Evolutionary conservation across 2,888 invertebrate genomes (phyloP).

Genomic region (Ypsolopha sequella): DNA sequence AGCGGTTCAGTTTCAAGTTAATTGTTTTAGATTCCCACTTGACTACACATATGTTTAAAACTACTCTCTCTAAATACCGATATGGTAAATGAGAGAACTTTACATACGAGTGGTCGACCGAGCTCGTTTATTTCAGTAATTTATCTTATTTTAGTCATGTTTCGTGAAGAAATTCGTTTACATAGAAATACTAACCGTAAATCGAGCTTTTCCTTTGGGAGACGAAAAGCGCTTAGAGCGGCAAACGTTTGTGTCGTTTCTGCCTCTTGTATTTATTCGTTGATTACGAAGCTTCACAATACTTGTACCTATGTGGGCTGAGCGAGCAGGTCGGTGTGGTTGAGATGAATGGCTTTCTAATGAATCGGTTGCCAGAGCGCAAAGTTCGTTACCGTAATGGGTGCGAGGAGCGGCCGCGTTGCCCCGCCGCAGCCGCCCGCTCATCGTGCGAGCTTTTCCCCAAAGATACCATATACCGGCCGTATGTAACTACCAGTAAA

Average conservation of each 20-base stretch:
- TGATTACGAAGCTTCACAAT: conserved; percentile 8
- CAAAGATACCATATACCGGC: not conserved
- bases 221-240: conserved; percentile 5
- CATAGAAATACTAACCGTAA: conserved; percentile 1
- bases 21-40: not conserved
- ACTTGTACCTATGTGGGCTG: conserved; percentile 10
- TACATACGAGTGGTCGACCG: not conserved
- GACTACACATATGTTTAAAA: not conserved
- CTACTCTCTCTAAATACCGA: not conserved
- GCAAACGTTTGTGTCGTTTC: conserved; percentile 4
- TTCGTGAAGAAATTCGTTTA: not conserved
- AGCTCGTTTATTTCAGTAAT: not conserved
- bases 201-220: conserved; percentile 5
- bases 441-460: not conserved
- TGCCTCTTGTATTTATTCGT: conserved; percentile 7
- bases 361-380: conserved; percentile 38
- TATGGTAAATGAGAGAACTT: not conserved
- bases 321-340: conserved; percentile 7
- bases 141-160: not conserved
- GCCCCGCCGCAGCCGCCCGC: conserved; percentile 16
- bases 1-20: not conserved
- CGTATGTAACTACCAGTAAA: not conserved
- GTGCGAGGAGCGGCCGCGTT: conserved; percentile 17
- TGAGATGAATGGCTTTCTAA: conserved; percentile 55
- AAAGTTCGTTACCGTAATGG: conserved; percentile 53